Evolutionary conservation across 2,888 invertebrate genomes (phyloP).

Genomic region (Hoplodrina ambigua): DNA sequence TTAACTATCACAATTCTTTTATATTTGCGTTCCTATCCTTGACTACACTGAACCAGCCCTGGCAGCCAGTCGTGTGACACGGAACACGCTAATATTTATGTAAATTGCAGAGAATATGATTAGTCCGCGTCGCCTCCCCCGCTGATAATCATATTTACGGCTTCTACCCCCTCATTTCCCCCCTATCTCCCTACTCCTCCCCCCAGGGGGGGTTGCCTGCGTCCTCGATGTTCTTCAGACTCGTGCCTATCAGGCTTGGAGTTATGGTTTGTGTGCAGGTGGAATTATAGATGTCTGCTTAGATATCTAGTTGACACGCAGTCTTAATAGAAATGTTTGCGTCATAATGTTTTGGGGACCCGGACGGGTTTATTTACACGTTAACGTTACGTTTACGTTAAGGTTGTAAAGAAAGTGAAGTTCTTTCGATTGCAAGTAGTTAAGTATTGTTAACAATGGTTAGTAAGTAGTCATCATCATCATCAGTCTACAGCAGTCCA

Average conservation of each 20-base stretch:
- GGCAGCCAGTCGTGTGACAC: conserved; percentile 83
- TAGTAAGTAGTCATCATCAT: too few species aligned
- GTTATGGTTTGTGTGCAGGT: conserved; percentile 56
- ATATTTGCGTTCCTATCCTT: conserved; percentile 20
- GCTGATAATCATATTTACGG: conserved; percentile 90
- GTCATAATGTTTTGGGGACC: not conserved
- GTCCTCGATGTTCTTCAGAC: conserved; percentile 70
- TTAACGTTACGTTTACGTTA: not conserved
- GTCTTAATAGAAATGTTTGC: conserved; percentile 39
- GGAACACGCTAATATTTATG: conserved; percentile 90
- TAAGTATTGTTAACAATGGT: too few species aligned
- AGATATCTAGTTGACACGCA: conserved; percentile 42
- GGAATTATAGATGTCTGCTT: conserved; percentile 53
- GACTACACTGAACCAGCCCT: conserved; percentile 51
- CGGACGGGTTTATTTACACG: not conserved
- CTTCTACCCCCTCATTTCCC: conserved; percentile 70
- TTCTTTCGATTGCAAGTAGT: too few species aligned
- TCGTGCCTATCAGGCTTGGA: conserved; percentile 63
- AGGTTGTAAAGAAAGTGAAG: too few species aligned
- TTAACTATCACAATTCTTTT: not conserved
- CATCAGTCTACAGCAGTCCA: too few species aligned
- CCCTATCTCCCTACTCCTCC: conserved; percentile 52
- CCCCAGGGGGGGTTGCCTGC: conserved; percentile 46
- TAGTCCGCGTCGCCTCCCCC: conserved; percentile 89
- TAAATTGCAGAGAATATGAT: conserved; percentile 90